Percentiles rank a stretch among this genome's conserved stretches.
phyloP scores from a whole-genome alignment of 2,113 vertebrate species.

The Halcyon malimbica region DNA sequence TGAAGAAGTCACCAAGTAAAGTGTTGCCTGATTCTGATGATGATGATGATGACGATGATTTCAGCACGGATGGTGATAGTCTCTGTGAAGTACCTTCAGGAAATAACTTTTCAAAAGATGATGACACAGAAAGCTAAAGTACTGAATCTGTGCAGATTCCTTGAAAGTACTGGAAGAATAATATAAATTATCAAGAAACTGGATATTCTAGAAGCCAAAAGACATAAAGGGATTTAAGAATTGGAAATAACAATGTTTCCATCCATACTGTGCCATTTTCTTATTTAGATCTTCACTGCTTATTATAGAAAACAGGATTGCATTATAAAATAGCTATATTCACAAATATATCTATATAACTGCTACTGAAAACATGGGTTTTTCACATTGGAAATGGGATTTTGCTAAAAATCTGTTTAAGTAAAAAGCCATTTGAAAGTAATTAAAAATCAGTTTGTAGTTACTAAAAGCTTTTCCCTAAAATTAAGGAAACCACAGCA shows the following conservation, averaged over 20 bases:
- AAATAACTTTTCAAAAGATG: slow-evolving; percentile 83
- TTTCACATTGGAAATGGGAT: background rate
- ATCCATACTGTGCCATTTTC: background rate
- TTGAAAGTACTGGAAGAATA: background rate
- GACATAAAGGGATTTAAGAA: background rate
- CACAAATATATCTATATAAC: background rate
- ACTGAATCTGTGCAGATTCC: background rate
- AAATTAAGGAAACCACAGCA: background rate
- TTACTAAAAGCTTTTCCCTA: slow-evolving; percentile 17
- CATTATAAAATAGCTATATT: background rate
- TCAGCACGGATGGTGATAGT: slow-evolving; percentile 90
- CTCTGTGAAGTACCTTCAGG: slow-evolving; percentile 85
- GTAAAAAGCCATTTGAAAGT: slow-evolving; percentile 31
- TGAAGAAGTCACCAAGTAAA: slow-evolving; percentile 85
- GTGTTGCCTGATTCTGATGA: slow-evolving; percentile 83
- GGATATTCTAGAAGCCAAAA: background rate
- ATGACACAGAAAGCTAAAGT: slow-evolving; percentile 52
- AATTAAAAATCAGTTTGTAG: background rate
- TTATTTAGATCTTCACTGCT: background rate
- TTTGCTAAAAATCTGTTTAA: background rate
- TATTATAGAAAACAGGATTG: background rate
- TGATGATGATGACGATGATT: slow-evolving; percentile 80
- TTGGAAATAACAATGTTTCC: background rate
- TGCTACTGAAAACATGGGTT: background rate
- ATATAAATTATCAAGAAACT: background rate